Conservation (phyloP, 2,797 vertebrate genomes). For the Thalassophryne amazonica region DNA sequence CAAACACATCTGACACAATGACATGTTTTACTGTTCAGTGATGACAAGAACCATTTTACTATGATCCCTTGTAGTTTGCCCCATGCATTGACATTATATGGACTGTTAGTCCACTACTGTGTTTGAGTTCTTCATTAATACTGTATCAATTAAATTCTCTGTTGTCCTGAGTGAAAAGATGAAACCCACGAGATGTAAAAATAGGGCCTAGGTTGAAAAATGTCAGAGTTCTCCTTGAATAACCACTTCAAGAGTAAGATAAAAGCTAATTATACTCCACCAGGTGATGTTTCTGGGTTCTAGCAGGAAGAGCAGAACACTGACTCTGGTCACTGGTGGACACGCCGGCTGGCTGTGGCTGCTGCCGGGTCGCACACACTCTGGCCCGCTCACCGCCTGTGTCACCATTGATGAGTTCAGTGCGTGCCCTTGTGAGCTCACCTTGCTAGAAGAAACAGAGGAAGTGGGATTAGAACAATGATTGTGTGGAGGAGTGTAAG, state of each 20-base stretch:
- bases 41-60: too few species aligned
- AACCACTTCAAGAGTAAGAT: conserved; percentile 37
- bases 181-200: too few species aligned
- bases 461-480: conserved; percentile 70
- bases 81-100: too few species aligned
- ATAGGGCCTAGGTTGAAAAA: too few species aligned
- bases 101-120: too few species aligned
- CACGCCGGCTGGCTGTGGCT: conserved; percentile 48
- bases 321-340: conserved; percentile 44
- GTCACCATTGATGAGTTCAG: conserved; percentile 80
- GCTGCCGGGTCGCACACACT: conserved; percentile 53
- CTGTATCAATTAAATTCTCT: too few species aligned
- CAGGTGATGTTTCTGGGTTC: conserved; percentile 47
- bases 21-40: too few species aligned
- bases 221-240: too few species aligned
- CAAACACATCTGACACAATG: too few species aligned
- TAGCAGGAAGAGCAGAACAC: conserved; percentile 13
- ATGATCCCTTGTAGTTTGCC: too few species aligned
- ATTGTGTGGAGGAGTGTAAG: conserved; percentile 53
- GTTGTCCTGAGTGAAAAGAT: too few species aligned
- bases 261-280: conserved; percentile 52
- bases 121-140: too few species aligned
- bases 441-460: conserved; percentile 80
- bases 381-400: conserved; percentile 66
- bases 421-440: conserved; percentile 79